A percentile compares a stretch with the other conserved stretches of the same genome.
Conservation (phyloP, 2,797 vertebrate species). For the Crenichthys baileyi region DNA sequence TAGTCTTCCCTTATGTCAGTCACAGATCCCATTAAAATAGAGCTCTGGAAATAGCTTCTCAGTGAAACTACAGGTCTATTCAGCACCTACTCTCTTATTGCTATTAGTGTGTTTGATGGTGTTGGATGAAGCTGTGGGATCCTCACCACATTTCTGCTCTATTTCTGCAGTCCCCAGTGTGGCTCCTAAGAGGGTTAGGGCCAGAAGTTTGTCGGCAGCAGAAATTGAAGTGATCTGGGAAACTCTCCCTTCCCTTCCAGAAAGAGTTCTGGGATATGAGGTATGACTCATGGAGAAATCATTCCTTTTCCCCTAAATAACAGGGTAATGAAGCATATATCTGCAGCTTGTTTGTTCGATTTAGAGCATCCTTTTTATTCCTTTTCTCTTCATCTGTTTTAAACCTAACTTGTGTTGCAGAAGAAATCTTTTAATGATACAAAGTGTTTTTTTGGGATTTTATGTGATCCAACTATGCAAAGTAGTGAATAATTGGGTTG, state of each 20-base stretch:
- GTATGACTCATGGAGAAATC: conserved; percentile 65
- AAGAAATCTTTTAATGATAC: not conserved
- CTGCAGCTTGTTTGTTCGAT: conserved; percentile 22
- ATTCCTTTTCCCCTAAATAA: conserved; percentile 19
- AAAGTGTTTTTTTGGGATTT: not conserved
- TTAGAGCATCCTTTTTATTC: not conserved
- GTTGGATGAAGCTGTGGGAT: conserved; percentile 50
- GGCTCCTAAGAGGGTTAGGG: conserved; percentile 84
- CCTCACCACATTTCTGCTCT: conserved; percentile 55
- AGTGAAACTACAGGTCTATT: conserved; percentile 72
- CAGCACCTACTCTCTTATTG: conserved; percentile 64
- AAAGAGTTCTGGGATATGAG: conserved; percentile 94
- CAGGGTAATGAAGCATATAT: conserved; percentile 35
- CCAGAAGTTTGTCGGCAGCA: conserved; percentile 87
- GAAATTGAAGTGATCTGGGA: conserved; percentile 91
- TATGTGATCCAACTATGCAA: not conserved
- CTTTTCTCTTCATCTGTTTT: conserved; percentile 1
- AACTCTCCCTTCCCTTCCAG: conserved; percentile 82
- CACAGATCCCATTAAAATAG: conserved; percentile 80
- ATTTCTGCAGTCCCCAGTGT: conserved; percentile 86
- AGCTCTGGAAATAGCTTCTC: conserved; percentile 71
- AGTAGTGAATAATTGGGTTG: not conserved
- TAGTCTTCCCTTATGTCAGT: conserved; percentile 82
- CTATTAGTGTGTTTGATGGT: conserved; percentile 64
- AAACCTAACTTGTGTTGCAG: not conserved